Conservation (phyloP, 2,113 vertebrate species). For the Myiopsitta monachus region DNA sequence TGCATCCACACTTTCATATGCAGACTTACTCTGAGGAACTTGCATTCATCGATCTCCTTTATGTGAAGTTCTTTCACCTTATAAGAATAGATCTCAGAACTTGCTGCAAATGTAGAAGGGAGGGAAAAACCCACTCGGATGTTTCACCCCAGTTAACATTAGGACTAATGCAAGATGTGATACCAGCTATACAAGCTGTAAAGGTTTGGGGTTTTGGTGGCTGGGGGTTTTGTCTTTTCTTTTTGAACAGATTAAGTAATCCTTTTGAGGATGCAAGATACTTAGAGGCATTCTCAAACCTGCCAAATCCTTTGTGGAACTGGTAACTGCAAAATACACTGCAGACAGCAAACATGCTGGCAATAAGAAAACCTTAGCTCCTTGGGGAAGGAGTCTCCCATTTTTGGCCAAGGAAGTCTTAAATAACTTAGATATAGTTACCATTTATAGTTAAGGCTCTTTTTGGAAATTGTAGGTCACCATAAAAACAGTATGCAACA, state of each 20-base stretch:
- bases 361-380: constrained; percentile 60
- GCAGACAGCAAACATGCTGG: constrained; percentile 65
- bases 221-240: background rate
- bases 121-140: background rate
- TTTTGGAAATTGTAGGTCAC: constrained; percentile 74
- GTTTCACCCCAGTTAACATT: background rate
- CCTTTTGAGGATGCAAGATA: background rate
- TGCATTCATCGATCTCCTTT: background rate
- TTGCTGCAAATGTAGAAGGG: background rate
- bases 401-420: constrained; percentile 69
- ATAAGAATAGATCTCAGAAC: background rate
- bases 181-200: background rate
- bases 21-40: background rate
- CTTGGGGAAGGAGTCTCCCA: constrained; percentile 53
- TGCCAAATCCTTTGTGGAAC: constrained; percentile 32
- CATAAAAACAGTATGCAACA: constrained; percentile 72
- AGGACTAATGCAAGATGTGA: background rate
- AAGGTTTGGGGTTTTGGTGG: background rate
- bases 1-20: background rate
- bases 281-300: constrained; percentile 47
- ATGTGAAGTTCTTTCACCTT: background rate
- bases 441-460: constrained; percentile 79
- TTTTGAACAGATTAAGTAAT: background rate
- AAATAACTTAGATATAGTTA: constrained; percentile 76
- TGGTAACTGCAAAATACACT: constrained; percentile 41